phyloP scores from a whole-genome alignment of 1,140 invertebrate species.

The Phocides pigmalion region DNA sequence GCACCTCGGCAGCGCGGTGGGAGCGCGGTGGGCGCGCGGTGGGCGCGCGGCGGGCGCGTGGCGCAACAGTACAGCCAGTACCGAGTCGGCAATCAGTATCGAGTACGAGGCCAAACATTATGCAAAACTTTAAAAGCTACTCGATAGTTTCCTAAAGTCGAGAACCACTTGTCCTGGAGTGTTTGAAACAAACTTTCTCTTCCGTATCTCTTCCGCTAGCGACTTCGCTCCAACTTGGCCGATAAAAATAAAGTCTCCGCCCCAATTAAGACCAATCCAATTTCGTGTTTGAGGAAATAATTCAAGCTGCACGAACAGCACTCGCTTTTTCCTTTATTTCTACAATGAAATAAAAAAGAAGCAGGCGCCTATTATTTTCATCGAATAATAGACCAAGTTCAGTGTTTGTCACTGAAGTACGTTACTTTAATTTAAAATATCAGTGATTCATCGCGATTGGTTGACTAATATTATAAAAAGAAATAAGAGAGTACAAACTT shows the following conservation, averaged over 20 bases:
- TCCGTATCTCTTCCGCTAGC: slow-evolving; percentile 16
- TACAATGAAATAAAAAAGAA: slow-evolving; percentile 5
- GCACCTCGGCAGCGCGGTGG: background rate
- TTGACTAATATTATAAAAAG: slow-evolving; percentile 14
- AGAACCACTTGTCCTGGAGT: slow-evolving; percentile 2
- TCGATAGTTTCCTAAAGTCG: slow-evolving; percentile 11
- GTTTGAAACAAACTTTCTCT: slow-evolving; percentile 5
- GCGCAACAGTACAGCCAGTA: too few species aligned
- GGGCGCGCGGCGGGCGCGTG: background rate
- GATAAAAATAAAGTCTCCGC: slow-evolving; percentile 24
- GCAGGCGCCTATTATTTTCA: too few species aligned
- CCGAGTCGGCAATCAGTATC: background rate
- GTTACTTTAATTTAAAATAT: too few species aligned
- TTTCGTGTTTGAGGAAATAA: slow-evolving; percentile 11
- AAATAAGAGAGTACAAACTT: background rate
- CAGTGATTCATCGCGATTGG: slow-evolving; percentile 13
- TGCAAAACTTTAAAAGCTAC: slow-evolving; percentile 22
- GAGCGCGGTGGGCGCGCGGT: background rate
- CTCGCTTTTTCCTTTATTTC: background rate
- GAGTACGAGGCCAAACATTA: slow-evolving; percentile 4
- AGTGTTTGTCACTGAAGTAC: too few species aligned
- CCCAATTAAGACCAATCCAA: slow-evolving; percentile 19
- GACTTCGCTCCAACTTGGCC: slow-evolving; percentile 10
- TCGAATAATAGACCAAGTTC: too few species aligned
- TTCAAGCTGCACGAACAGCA: slow-evolving; percentile 9